Conservation (phyloP, 2,888 invertebrate genomes). For the Tanypteryx hageni region DNA sequence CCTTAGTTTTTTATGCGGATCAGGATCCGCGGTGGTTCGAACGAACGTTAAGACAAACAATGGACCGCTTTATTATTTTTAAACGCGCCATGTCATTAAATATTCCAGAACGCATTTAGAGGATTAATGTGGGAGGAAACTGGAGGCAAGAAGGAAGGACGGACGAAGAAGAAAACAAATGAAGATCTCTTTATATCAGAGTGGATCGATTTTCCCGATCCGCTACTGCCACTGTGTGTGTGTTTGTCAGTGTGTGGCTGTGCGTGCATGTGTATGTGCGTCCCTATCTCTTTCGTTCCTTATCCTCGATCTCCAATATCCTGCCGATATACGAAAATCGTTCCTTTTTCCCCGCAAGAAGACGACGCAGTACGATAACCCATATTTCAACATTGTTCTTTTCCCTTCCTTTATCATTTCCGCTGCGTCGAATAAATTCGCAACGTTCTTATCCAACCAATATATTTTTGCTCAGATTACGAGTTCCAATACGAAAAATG, state of each 20-base stretch:
- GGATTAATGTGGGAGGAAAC: neutral
- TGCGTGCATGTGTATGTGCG: neutral
- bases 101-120: neutral
- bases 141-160: neutral
- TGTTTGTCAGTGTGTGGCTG: neutral
- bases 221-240: neutral
- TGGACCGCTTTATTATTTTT: neutral
- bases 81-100: neutral
- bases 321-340: slow-evolving; percentile 7
- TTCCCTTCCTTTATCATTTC: neutral
- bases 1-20: too few relatives aligned
- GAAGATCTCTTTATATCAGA: neutral
- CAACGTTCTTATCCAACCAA: neutral
- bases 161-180: neutral
- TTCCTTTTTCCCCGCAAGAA: neutral
- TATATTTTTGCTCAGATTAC: neutral
- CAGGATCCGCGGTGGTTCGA: too few relatives aligned
- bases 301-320: slow-evolving; percentile 22
- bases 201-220: neutral
- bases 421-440: slow-evolving; percentile 1
- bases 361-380: neutral
- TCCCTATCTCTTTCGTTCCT: neutral
- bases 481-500: neutral
- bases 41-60: too few relatives aligned
- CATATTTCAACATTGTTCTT: slow-evolving; percentile 32